Conservation (phyloP, 2,888 invertebrate genomes). For the Junonia oenone region DNA sequence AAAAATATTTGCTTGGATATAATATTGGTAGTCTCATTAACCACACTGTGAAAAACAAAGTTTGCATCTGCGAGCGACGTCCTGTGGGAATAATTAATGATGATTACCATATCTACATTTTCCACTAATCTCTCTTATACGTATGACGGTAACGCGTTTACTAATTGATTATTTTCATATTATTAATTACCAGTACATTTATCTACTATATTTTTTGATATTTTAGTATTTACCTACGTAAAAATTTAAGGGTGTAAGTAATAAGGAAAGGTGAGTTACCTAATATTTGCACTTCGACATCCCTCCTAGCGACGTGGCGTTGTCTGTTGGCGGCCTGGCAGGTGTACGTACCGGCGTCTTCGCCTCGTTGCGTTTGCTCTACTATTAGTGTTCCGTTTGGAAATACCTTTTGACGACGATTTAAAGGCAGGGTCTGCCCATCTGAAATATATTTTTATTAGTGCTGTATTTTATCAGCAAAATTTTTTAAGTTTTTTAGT, state of each 20-base stretch:
- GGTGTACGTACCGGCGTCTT: conserved; percentile 93
- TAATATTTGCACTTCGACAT: conserved; percentile 86
- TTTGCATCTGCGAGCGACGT: conserved; percentile 11
- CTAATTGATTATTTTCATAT: background rate
- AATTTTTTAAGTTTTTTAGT: no score
- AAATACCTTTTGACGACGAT: conserved; percentile 91
- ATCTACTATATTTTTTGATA: no score
- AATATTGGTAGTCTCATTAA: conserved; percentile 3
- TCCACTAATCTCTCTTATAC: conserved; percentile 1
- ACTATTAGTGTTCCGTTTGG: conserved; percentile 92
- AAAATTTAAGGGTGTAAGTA: no score
- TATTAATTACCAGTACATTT: background rate
- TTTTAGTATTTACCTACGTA: no score
- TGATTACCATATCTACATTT: conserved; percentile 16
- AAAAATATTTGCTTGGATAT: background rate
- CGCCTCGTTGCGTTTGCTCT: conserved; percentile 89
- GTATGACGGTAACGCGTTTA: background rate
- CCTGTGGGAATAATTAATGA: conserved; percentile 17
- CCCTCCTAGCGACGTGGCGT: conserved; percentile 86
- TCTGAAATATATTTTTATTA: conserved; percentile 79
- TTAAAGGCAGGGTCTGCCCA: conserved; percentile 91
- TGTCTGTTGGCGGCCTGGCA: conserved; percentile 93
- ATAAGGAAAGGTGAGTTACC: conserved; percentile 57
- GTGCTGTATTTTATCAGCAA: no score
- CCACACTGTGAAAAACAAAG: conserved; percentile 6